Evolutionary conservation across 2,888 invertebrate species (phyloP), one percentile per base, ranked within the genome.

Genomic region (Adineta ricciae): DNA sequence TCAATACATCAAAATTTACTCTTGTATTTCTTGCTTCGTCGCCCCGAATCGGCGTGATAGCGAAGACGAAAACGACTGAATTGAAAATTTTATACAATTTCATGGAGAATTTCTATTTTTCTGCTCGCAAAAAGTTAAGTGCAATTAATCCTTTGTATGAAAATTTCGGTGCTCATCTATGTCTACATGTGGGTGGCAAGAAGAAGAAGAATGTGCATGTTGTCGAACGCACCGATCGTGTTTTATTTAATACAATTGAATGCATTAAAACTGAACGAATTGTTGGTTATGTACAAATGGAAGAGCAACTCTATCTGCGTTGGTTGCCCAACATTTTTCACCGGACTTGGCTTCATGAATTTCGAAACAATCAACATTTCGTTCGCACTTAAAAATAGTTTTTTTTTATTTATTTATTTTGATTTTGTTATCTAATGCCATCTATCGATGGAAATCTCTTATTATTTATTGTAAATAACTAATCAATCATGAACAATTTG

Each of bases 271-370:
- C n/a, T 11, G n/a, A 24, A 11, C n/a, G 11, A 11, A 38, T 78
- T 38, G 78, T 78, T 38, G 78, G 78, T 41, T 78, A 78, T n/a
- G 41, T 78, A 2, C 78, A 78, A 78, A 78, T 78, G 78, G 78
- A 78, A 38, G 78, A 78, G n/a, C 78, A 78, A 78, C 78, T 41
- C 24, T 78, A 78, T 78, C 41, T 78, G 38, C 78, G 78, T 8
- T 78, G 78, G 78, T 41, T 78, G 14, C 78, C 78, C 24, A 2
- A 7, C 24, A 14, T 41, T 0, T 78, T 78, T 78, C 38, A 78
- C n/a, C 41, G 1, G 0, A n/a, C 38, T 2, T 78, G 78, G 78
- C n/a, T 78, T 11, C 38, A 38, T 8, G 38, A 78, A 41, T 78
- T 78, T 78, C 7, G 24, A 41, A 38, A 78, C 0, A 41, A 0